Conservation (phyloP, 2,888 invertebrate genomes). For the Prenolepis imparis region DNA sequence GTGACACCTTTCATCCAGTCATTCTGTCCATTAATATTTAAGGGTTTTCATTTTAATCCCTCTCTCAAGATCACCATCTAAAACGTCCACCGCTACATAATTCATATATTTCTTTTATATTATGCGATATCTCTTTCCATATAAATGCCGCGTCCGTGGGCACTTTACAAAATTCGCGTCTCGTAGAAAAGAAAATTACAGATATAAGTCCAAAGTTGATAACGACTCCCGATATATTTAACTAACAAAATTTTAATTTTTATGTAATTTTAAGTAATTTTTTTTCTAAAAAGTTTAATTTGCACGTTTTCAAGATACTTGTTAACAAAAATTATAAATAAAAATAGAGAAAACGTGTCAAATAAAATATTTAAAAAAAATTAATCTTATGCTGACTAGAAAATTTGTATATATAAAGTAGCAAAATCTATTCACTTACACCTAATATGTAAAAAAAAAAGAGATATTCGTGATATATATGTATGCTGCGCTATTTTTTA, state of each 20-base stretch:
- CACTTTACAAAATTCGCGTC: slow-evolving; percentile 9
- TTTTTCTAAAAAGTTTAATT: neutral
- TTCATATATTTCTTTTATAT: slow-evolving; percentile 39
- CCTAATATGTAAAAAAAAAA: neutral
- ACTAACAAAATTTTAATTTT: neutral
- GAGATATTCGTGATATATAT: neutral
- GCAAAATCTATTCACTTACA: neutral
- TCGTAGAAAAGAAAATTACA: neutral
- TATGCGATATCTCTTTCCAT: slow-evolving; percentile 12
- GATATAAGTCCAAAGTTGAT: neutral
- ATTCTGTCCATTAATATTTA: slow-evolving; percentile 40
- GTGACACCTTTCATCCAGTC: slow-evolving; percentile 1
- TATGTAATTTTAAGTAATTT: neutral
- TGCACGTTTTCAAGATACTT: neutral
- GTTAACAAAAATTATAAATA: neutral
- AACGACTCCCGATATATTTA: neutral
- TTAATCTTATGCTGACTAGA: neutral
- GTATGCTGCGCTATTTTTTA: neutral
- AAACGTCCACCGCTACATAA: slow-evolving; percentile 34
- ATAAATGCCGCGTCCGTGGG: slow-evolving; percentile 13
- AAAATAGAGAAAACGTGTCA: neutral
- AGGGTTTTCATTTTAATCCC: slow-evolving; percentile 32
- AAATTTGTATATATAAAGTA: neutral
- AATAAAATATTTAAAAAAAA: neutral
- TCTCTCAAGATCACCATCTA: slow-evolving; percentile 11